phyloP scores from a whole-genome alignment of 2,113 vertebrate species.

The Oostethus manadensis region DNA sequence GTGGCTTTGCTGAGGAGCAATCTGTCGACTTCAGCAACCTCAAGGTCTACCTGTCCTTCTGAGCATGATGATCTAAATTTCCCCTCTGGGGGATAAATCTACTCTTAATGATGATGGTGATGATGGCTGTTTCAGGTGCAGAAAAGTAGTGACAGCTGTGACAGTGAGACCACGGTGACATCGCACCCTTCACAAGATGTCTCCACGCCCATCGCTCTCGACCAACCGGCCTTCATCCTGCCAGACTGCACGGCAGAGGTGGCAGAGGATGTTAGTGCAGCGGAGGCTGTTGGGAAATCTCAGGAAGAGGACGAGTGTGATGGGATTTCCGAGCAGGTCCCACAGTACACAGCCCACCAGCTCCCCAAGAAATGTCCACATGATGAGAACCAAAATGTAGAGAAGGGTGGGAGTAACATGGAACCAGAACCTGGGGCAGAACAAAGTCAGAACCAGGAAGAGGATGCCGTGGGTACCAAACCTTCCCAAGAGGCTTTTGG shows the following conservation, averaged over 20 bases:
- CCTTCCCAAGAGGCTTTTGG: constrained; percentile 4
- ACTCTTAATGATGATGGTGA: no score
- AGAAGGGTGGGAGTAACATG: background rate
- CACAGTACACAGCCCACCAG: constrained; percentile 75
- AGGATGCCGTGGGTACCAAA: background rate
- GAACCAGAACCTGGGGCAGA: background rate
- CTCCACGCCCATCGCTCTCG: constrained; percentile 66
- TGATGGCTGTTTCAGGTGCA: constrained; percentile 72
- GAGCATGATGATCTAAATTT: no score
- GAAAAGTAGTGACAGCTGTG: constrained; percentile 92
- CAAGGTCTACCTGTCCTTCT: constrained; percentile 70
- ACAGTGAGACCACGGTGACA: constrained; percentile 91
- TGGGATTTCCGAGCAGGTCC: constrained; percentile 47
- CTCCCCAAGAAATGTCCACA: constrained; percentile 57
- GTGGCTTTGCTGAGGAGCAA: constrained; percentile 92
- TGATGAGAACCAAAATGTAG: background rate
- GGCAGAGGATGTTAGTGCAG: background rate
- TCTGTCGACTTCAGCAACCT: constrained; percentile 78
- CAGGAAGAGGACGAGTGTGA: constrained; percentile 50
- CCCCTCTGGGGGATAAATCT: no score
- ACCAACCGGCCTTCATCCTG: constrained; percentile 72
- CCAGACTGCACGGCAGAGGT: constrained; percentile 59
- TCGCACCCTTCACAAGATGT: constrained; percentile 77
- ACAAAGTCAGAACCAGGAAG: constrained; percentile 11
- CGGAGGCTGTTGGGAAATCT: constrained; percentile 15